Evolutionary conservation across 2,113 vertebrate species (phyloP).

Genomic region (Bos indicus): DNA sequence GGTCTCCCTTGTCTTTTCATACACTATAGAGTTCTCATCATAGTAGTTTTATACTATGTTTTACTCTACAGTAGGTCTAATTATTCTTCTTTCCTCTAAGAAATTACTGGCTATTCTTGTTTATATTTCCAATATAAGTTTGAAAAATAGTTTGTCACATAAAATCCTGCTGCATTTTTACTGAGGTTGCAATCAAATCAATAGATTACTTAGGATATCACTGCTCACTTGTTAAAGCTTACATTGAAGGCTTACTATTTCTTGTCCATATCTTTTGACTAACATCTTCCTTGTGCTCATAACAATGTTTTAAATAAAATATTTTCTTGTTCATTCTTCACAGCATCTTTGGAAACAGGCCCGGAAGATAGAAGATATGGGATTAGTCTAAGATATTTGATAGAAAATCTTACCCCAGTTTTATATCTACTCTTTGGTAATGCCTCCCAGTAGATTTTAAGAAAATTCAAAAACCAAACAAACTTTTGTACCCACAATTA

Average conservation of each 20-base stretch:
- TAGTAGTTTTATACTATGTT: neutral
- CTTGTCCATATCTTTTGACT: neutral
- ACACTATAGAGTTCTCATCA: neutral
- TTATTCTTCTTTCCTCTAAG: neutral
- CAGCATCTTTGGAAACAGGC: neutral
- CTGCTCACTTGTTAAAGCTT: neutral
- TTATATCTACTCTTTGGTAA: neutral
- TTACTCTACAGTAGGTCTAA: neutral
- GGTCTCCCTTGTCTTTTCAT: neutral
- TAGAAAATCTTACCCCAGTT: neutral
- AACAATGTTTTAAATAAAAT: neutral
- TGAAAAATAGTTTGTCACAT: neutral
- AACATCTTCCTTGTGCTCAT: neutral
- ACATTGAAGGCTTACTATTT: neutral
- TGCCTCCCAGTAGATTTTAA: neutral
- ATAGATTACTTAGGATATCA: neutral
- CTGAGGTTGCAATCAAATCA: neutral
- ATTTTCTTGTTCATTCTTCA: conserved; percentile 27
- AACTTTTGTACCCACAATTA: neutral
- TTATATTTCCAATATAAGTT: neutral
- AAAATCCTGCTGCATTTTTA: neutral
- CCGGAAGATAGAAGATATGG: neutral
- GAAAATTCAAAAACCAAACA: neutral
- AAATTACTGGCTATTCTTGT: neutral
- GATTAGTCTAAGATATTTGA: neutral